Conservation (phyloP, 1,140 invertebrate species). For the Probaryconus sp. region DNA sequence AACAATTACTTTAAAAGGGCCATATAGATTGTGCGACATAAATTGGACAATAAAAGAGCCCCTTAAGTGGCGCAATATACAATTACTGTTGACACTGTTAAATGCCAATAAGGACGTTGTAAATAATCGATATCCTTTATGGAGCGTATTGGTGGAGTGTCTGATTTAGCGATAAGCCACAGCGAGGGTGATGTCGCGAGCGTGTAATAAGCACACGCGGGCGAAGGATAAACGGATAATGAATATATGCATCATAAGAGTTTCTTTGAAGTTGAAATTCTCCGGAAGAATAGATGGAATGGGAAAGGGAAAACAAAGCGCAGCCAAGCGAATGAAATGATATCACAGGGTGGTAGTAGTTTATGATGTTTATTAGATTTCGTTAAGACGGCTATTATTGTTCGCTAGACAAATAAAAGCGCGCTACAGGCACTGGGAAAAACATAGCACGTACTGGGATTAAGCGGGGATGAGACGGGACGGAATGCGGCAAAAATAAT, state of each 20-base stretch:
- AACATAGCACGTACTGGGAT: constrained; percentile 55
- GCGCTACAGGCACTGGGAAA: constrained; percentile 38
- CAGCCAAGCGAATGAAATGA: constrained; percentile 64
- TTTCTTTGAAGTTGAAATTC: constrained; percentile 60
- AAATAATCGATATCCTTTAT: constrained; percentile 59
- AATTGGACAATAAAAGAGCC: constrained; percentile 49
- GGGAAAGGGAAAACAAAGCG: constrained; percentile 34
- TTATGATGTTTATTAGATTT: constrained; percentile 77
- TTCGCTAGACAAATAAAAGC: constrained; percentile 72
- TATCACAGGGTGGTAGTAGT: constrained; percentile 68
- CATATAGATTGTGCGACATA: constrained; percentile 20
- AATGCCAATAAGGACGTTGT: constrained; percentile 52
- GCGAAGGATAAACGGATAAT: constrained; percentile 58
- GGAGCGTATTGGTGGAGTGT: constrained; percentile 36
- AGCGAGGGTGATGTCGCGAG: constrained; percentile 33
- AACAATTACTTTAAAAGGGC: constrained; percentile 40
- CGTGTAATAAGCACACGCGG: constrained; percentile 41
- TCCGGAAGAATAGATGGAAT: constrained; percentile 9
- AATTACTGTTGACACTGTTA: constrained; percentile 57
- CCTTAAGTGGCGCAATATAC: constrained; percentile 54
- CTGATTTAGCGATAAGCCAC: constrained; percentile 46
- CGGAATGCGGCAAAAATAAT: constrained; percentile 72
- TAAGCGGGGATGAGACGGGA: constrained; percentile 20
- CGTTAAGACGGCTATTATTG: constrained; percentile 76
- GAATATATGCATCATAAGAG: constrained; percentile 54